Percentiles rank a stretch among this genome's conserved stretches.
phyloP scores from a whole-genome alignment of 2,888 invertebrate species.

The Heliconius aoede region DNA sequence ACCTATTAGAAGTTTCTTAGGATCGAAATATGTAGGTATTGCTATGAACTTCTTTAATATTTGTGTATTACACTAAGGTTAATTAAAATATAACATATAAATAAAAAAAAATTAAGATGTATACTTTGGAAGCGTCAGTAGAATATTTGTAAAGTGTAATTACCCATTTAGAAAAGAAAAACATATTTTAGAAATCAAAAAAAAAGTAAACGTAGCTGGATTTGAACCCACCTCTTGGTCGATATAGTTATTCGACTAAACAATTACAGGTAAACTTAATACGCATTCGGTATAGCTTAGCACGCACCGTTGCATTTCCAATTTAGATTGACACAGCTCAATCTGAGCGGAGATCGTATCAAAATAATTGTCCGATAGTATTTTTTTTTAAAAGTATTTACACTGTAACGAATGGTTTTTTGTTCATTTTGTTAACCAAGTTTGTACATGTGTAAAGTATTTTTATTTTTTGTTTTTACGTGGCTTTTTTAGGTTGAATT shows the following conservation, averaged over 20 bases:
- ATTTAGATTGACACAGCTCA: constrained; percentile 58
- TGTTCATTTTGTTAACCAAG: constrained; percentile 12
- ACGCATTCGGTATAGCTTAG: constrained; percentile 54
- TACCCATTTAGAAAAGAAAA: no score
- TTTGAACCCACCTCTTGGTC: background rate
- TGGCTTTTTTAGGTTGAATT: background rate
- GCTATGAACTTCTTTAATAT: background rate
- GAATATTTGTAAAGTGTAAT: no score
- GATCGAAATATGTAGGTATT: constrained; percentile 6
- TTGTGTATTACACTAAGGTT: no score
- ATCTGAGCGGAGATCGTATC: constrained; percentile 28
- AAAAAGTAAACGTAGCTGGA: no score
- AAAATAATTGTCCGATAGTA: constrained; percentile 22
- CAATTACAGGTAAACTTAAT: constrained; percentile 30
- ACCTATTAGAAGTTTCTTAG: constrained; percentile 51
- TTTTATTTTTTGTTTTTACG: background rate
- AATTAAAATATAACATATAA: no score
- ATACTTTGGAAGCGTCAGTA: no score
- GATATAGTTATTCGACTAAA: constrained; percentile 37
- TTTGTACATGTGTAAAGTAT: constrained; percentile 2
- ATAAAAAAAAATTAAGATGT: no score
- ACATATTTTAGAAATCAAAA: no score
- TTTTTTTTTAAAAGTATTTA: constrained; percentile 21
- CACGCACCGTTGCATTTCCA: constrained; percentile 58
- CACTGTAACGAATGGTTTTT: constrained; percentile 13